These are phyloP conservation scores for Leucania comma DNA, from an alignment of 2,888 invertebrate species.

Conservation along the genomic window DNA sequence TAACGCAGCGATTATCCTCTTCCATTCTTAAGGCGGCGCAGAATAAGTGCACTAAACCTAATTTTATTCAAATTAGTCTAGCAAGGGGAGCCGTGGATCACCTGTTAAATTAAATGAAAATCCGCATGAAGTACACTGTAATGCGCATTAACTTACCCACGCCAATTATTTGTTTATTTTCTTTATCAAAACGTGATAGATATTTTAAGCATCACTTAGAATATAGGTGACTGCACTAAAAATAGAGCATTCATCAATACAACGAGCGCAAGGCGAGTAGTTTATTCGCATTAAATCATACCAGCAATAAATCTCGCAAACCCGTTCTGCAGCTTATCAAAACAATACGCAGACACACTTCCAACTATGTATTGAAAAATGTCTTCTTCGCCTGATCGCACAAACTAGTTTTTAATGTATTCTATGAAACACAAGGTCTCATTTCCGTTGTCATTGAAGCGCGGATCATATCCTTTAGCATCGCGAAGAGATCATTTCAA, in stretches of 20 bases:
- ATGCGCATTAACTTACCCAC: conserved; percentile 9
- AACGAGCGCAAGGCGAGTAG: conserved; percentile 86
- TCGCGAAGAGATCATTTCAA: conserved; percentile 84
- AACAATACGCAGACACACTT: conserved; percentile 91
- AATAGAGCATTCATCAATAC: conserved; percentile 88
- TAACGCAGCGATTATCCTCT: conserved; percentile 72
- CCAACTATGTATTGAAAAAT: conserved; percentile 80
- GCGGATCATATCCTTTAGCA: conserved; percentile 73
- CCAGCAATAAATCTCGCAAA: conserved; percentile 89
- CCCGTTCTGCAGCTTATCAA: conserved; percentile 91
- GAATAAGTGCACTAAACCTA: conserved; percentile 64
- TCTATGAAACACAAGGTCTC: conserved; percentile 75
- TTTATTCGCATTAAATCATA: conserved; percentile 91
- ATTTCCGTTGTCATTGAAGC: conserved; percentile 73
- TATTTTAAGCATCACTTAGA: conserved; percentile 64
- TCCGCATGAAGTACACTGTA: conserved; percentile 21
- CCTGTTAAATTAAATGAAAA: conserved; percentile 47
- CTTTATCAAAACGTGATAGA: conserved; percentile 50
- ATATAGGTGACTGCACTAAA: conserved; percentile 81
- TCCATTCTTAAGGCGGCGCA: conserved; percentile 54
- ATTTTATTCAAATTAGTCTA: conserved; percentile 66
- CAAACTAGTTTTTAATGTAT: conserved; percentile 75
- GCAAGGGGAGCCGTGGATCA: conserved; percentile 45
- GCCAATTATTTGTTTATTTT: conserved; percentile 55
- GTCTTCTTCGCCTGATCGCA: conserved; percentile 74